Base-by-base conservation (phyloP, 64 coral and sea anemone species). In the Hydrozoanthus tunicans region DNA sequence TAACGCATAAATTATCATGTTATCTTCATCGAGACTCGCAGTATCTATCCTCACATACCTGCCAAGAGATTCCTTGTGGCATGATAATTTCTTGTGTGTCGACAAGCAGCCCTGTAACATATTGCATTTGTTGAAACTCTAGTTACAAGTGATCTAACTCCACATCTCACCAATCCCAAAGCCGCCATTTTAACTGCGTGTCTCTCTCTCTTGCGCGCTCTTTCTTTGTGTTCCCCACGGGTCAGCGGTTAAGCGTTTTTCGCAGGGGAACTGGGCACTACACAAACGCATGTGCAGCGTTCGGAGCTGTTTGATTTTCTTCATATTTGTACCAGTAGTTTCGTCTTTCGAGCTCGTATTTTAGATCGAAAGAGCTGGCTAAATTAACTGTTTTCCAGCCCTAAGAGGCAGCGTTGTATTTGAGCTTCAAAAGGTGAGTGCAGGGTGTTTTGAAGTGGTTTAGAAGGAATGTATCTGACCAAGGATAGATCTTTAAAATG, bases 241-340 rank as follows among this genome's bases (percentile, higher is more conserved):
- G 27, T 76, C 72, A 76, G 72, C 56, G 56, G 20, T 0, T 20
- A n/a, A 14, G 15, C 79, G 14, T 12, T 24, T 0, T 59, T 17
- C 55, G 56, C 56, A 70, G 73, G 66, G 55, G 10, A 61, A 7
- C 84, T 88, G 84, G 84, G 84, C 12, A 88, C 84, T 73, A 88
- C 24, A 59, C 69, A 9, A 88, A 88, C 84, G 84, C 84, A 88
- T 88, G 84, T 88, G 84, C 54, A 88, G 53, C 84, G 84, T 88
- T 88, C 69, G 73, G 4, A 6, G n/a, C 32, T 43, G 32, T 43
- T 43, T 43, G 32, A 43, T 43, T 43, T 73, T 51, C 0, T 73
- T 0, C 13, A 56, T 9, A 24, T 64, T 82, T 88, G 53, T 11
- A 43, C 27, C 11, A 13, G 74, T 26, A 9, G 53, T 58, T 75